Base-by-base conservation (phyloP, 2,888 invertebrate genomes). In the Ichneumoninae sp. region DNA sequence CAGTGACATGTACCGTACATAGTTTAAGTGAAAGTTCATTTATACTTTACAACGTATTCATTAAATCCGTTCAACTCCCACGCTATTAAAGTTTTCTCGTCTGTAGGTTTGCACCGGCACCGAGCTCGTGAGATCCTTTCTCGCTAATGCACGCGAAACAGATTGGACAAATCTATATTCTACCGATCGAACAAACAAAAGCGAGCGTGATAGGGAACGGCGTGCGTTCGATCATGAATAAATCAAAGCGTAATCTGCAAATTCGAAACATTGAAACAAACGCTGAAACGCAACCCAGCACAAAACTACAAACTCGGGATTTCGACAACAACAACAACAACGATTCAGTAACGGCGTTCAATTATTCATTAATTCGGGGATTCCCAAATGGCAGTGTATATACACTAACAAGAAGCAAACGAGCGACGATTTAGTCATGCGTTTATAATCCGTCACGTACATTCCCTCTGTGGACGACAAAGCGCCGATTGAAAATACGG, bases 11-110 rank as follows among this genome's bases (percentile, higher is more conserved):
- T 13, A n/a, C 50, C 65, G 68, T 60, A 57, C 30, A 52, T 60
- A 60, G 62, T 74, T 70, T 47, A 2, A 74, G 72, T 78, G 81
- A 81, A 84, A 84, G 81, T 81, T 78, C 74, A 81, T 80, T 80
- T 80, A 54, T 69, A 74, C 52, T 82, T 82, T 62, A 80, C 69
- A 70, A 40, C 62, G 76, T 72, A 78, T 81, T 81, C 74, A 78
- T 81, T 74, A 70, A 78, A 81, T 54, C 44, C 19, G 40, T 76
- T 44, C 54, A 36, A 80, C 80, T 84, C 77, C 72, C 77, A 80
- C 77, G 74, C 69, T 36, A 47, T 19, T 72, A 72, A 81, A 81
- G 72, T 77, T 81, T 74, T 54, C 40, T 57, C 40, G 33, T 62
- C 22, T 19, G 33, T 76, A 26, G 26, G 10, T 44, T 60, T 26